Base-by-base conservation (phyloP, 2,113 vertebrate genomes). In the Phalacrocorax brasilianus region DNA sequence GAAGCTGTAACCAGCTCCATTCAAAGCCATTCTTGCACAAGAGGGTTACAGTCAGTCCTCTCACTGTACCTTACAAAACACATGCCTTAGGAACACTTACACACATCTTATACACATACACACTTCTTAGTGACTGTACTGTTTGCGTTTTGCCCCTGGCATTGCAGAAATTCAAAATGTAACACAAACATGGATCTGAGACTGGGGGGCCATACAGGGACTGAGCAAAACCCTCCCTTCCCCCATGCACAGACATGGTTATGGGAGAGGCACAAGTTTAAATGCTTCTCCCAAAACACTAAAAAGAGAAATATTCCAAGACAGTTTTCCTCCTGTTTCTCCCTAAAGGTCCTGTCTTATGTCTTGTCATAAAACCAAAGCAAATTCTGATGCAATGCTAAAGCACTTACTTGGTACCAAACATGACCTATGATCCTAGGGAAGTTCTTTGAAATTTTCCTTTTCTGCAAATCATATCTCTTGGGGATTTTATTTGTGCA, bases 21-120 rank as follows among this genome's bases (percentile, higher is more conserved):
- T 32, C 49, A 63, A 63, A 62, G 18, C 9, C 33, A 28, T 58
- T 91, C 67, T 52, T 68, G 28, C 42, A 77, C 20, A 56, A 62
- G n/a, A 14, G 30, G 0, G 0, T 62, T 44, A 61, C 5, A 62
- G 35, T 53, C 61, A 61, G 78, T 58, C 21, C 28, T 10, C 0
- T 20, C 24, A 17, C 42, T 21, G 33, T 42, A 66, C 59, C 30
- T 72, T 63, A 67, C 19, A 67, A 68, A 62, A 62, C 1, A 0
- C 20, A 55, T 21, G 17, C 11, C 42, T 62, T 62, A 23, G 23
- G 15, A 62, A 5, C 28, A 45, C 21, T 63, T 52, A 56, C 1
- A 7, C 42, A 27, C 30, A 30, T 49, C 45, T 52, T 50, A 30
- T 1, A 55, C 30, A 53, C 32, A 20, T 12, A 27, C 40, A 52